Evolutionary conservation across 2,888 invertebrate genomes (phyloP).

Genomic region (Coenonympha glycerion): DNA sequence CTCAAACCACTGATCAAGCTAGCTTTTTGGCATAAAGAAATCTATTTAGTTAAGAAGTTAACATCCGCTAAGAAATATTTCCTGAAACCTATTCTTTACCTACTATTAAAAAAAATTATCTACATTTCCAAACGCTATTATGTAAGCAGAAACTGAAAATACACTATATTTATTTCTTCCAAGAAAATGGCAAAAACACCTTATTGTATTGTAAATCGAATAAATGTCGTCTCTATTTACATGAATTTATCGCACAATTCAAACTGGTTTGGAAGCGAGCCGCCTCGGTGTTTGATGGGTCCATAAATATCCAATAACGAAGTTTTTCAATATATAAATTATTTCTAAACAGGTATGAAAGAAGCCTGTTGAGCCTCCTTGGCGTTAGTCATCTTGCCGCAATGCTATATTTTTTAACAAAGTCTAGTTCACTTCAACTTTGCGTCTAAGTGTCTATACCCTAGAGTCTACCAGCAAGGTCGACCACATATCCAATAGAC

Average conservation of each 20-base stretch:
- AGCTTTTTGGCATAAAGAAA: too few species aligned
- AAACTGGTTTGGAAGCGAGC: neutral
- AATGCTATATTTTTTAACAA: slow-evolving; percentile 47
- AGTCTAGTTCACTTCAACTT: slow-evolving; percentile 32
- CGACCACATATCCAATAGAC: too few species aligned
- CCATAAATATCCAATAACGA: slow-evolving; percentile 17
- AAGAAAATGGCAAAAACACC: neutral
- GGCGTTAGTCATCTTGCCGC: slow-evolving; percentile 58
- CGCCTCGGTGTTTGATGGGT: slow-evolving; percentile 11
- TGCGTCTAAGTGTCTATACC: slow-evolving; percentile 17
- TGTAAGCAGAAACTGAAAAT: too few species aligned
- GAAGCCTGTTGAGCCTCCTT: slow-evolving; percentile 10
- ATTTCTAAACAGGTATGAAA: slow-evolving; percentile 10
- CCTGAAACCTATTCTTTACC: too few species aligned
- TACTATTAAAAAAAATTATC: too few species aligned
- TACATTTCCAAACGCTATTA: too few species aligned
- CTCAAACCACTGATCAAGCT: too few species aligned
- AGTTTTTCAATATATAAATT: slow-evolving; percentile 22
- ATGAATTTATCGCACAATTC: neutral
- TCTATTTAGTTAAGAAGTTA: too few species aligned
- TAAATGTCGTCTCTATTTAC: neutral
- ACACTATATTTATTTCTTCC: neutral
- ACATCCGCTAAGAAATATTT: too few species aligned
- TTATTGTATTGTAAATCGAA: neutral
- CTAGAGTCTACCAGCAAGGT: too few species aligned